Evolutionary conservation across 2,888 invertebrate genomes (phyloP).

Genomic region (Spodoptera littoralis): DNA sequence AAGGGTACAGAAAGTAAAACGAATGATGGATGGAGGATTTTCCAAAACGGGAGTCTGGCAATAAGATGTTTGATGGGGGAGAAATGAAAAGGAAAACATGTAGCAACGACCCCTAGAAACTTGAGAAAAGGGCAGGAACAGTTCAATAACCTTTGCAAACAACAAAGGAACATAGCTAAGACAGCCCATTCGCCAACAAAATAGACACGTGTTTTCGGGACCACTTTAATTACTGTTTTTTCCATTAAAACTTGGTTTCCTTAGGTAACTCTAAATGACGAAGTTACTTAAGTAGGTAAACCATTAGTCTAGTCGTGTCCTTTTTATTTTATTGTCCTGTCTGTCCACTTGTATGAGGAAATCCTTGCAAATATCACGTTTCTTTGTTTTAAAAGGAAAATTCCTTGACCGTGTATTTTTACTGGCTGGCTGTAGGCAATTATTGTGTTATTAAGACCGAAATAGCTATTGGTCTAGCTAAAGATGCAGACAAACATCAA

Average conservation of each 20-base stretch:
- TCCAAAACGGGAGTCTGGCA: too few species aligned
- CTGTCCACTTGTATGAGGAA: conserved; percentile 18
- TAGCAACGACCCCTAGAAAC: too few species aligned
- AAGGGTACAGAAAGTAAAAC: too few species aligned
- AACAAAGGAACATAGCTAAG: conserved; percentile 3
- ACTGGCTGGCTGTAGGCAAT: too few species aligned
- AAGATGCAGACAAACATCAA: too few species aligned
- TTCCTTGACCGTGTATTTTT: conserved; percentile 8
- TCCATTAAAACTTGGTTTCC: conserved; percentile 19
- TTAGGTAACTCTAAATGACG: conserved; percentile 5
- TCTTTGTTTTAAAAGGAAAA: conserved; percentile 29
- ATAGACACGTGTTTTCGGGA: conserved; percentile 12
- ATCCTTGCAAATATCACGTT: conserved; percentile 15
- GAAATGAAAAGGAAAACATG: too few species aligned
- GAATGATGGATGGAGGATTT: too few species aligned
- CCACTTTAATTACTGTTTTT: conserved; percentile 15
- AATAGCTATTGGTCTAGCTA: too few species aligned
- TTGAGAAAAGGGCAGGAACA: too few species aligned
- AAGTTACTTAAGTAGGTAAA: not conserved
- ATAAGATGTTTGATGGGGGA: too few species aligned
- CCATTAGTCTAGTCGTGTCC: not conserved
- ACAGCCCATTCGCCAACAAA: not conserved
- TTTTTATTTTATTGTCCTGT: conserved; percentile 8
- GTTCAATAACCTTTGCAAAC: too few species aligned
- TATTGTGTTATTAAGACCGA: too few species aligned